Percentiles rank a stretch among this genome's conserved stretches.
These are phyloP conservation scores for Cheirogaleus medius DNA, from an alignment of 2,113 vertebrate species.

Conservation along the genomic window DNA sequence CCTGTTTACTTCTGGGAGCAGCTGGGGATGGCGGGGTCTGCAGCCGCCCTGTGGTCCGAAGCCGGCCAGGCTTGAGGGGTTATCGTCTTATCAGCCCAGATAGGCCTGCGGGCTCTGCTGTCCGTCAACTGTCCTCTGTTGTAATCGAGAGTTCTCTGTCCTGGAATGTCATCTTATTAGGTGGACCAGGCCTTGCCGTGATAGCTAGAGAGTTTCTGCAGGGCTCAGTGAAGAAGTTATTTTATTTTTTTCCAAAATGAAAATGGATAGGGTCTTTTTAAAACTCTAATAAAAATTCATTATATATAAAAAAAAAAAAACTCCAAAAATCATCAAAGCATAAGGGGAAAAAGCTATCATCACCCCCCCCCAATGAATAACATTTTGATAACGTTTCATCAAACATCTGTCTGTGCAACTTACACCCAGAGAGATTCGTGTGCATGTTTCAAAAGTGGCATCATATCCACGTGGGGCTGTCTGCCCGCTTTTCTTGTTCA, in stretches of 20 bases:
- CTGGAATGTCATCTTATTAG: slow-evolving; percentile 22
- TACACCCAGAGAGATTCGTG: rapidly evolving
- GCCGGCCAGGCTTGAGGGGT: neutral
- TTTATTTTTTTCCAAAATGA: neutral
- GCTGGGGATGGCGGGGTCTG: slow-evolving; percentile 22
- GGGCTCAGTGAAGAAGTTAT: neutral
- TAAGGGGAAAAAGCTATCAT: neutral
- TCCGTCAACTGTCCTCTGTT: slow-evolving; percentile 46
- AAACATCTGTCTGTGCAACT: neutral
- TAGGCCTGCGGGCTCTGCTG: slow-evolving; percentile 44
- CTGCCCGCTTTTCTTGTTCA: too few species aligned
- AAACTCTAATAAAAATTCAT: neutral
- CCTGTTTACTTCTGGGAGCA: slow-evolving; percentile 69
- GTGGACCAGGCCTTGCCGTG: neutral
- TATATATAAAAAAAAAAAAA: neutral
- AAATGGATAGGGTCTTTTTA: neutral
- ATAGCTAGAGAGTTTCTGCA: neutral
- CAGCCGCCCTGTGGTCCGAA: neutral
- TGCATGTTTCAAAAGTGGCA: neutral
- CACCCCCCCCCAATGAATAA: neutral
- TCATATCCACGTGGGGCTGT: rapidly evolving
- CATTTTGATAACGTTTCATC: neutral
- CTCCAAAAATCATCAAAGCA: neutral
- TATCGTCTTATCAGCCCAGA: slow-evolving; percentile 61
- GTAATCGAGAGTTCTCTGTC: neutral